Conservation (phyloP, 2,888 invertebrate species). For the Cryptops parisi region DNA sequence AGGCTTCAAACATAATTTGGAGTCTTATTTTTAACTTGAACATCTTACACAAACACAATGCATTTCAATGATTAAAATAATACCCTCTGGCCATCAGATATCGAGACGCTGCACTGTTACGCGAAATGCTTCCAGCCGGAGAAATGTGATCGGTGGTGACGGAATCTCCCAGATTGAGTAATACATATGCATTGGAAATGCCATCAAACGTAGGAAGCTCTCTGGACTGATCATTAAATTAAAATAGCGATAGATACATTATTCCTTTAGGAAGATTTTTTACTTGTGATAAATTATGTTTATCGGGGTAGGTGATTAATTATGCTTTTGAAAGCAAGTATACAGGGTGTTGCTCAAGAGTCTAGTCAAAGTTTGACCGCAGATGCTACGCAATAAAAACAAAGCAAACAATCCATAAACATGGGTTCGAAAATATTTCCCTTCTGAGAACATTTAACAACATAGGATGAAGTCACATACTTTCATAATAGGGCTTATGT, state of each 20-base stretch:
- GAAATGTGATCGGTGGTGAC: constrained; percentile 99
- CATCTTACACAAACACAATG: background rate
- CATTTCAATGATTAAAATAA: background rate
- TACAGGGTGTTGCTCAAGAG: too few relatives aligned
- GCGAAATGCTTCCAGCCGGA: constrained; percentile 92
- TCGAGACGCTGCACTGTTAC: constrained; percentile 83
- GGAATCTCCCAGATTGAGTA: constrained; percentile 83
- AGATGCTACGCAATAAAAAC: too few relatives aligned
- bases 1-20: constrained; percentile 41
- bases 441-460: too few relatives aligned
- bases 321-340: background rate
- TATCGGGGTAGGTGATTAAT: background rate
- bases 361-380: too few relatives aligned
- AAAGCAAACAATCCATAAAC: too few relatives aligned
- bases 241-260: background rate
- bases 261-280: background rate
- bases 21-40: too few relatives aligned
- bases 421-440: too few relatives aligned
- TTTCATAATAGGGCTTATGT: too few relatives aligned
- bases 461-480: too few relatives aligned
- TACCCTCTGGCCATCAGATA: constrained; percentile 56
- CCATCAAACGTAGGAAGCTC: constrained; percentile 45
- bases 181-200: constrained; percentile 58
- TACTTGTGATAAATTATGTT: too few relatives aligned
- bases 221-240: constrained; percentile 27